Conservation (phyloP, 2,113 vertebrate genomes). For the Podarcis raffonei region DNA sequence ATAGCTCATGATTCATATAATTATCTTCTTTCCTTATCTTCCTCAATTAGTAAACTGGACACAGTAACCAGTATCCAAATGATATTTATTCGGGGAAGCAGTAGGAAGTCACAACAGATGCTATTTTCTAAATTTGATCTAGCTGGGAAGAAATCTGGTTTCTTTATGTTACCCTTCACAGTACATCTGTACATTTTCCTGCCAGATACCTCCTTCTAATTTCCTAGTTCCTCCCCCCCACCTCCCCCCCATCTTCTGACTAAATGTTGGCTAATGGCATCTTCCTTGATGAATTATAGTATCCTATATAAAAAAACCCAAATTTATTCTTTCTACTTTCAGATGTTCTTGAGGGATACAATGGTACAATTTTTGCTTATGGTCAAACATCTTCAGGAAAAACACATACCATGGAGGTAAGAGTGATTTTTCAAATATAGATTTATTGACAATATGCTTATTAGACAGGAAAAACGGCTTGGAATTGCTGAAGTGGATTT, state of each 20-base stretch:
- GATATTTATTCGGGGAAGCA: not conserved
- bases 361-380: conserved; percentile 94
- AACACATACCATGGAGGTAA: conserved; percentile 97
- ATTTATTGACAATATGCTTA: fast-evolving
- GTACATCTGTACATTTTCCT: not conserved
- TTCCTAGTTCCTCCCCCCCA: conserved; percentile 8
- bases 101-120: not conserved
- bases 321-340: conserved; percentile 42
- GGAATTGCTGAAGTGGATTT: not conserved
- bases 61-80: not conserved
- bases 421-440: not conserved
- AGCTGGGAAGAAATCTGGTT: not conserved
- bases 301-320: not conserved
- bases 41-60: not conserved
- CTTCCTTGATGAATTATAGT: not conserved
- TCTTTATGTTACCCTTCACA: not conserved
- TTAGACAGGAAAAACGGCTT: not conserved
- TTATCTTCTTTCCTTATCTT: not conserved
- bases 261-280: not conserved
- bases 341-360: conserved; percentile 95
- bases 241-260: not conserved
- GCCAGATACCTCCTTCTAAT: conserved; percentile 18
- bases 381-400: conserved; percentile 95
- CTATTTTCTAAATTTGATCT: conserved; percentile 13
- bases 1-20: not conserved